Evolutionary conservation across 2,888 invertebrate genomes (phyloP).

Genomic region (Aphrophora alni): DNA sequence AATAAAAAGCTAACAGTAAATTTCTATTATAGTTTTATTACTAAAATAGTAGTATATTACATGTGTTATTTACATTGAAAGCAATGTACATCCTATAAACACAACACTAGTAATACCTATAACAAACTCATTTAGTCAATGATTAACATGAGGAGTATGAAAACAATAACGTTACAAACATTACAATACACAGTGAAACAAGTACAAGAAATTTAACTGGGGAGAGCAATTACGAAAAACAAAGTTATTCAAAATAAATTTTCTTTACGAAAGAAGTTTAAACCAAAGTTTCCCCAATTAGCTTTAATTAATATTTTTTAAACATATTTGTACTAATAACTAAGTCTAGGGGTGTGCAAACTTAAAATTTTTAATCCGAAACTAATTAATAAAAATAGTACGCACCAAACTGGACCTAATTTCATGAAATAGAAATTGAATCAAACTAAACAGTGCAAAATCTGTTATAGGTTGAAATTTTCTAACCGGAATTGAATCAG

Average conservation of each 20-base stretch:
- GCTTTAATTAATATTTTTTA: neutral
- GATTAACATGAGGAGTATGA: neutral
- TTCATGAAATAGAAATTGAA: too few relatives aligned
- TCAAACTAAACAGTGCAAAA: too few relatives aligned
- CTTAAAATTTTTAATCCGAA: too few relatives aligned
- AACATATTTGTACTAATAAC: neutral
- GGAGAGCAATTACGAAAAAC: neutral
- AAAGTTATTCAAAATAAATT: neutral
- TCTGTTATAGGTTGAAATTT: too few relatives aligned
- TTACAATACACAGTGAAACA: neutral
- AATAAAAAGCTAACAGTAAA: neutral
- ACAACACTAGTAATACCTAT: neutral
- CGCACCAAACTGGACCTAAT: too few relatives aligned
- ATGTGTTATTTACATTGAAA: slow-evolving; percentile 9
- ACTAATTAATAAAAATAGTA: too few relatives aligned
- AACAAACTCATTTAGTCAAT: neutral
- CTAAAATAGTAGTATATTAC: slow-evolving; percentile 6
- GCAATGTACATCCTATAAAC: neutral
- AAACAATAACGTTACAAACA: neutral
- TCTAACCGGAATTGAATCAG: too few relatives aligned
- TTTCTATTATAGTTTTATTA: slow-evolving; percentile 1
- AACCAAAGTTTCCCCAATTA: neutral
- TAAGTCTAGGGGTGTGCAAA: too few relatives aligned
- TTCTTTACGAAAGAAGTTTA: neutral
- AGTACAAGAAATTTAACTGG: neutral